Percentiles rank a stretch among this genome's conserved stretches.
These are phyloP conservation scores for Helostoma temminkii DNA, from an alignment of 2,797 vertebrate species.

Conservation along the genomic window DNA sequence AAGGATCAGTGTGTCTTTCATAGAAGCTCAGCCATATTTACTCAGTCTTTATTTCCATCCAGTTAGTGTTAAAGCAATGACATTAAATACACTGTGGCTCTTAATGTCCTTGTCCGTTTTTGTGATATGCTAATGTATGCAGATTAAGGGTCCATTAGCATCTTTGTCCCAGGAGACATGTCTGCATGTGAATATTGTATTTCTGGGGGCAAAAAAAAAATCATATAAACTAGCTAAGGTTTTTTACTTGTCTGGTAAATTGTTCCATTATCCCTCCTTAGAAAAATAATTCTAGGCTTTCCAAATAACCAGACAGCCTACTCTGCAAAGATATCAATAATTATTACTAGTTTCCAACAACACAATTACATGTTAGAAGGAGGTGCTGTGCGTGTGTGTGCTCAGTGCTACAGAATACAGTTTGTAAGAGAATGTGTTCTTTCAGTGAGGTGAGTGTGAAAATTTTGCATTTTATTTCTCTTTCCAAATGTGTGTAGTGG, in stretches of 20 bases:
- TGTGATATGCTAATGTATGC: slow-evolving; percentile 78
- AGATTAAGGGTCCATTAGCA: slow-evolving; percentile 74
- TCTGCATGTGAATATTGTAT: slow-evolving; percentile 70
- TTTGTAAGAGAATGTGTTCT: slow-evolving; percentile 40
- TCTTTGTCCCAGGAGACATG: slow-evolving; percentile 68
- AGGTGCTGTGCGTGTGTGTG: slow-evolving; percentile 18
- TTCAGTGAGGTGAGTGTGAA: neutral
- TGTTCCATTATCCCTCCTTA: slow-evolving; percentile 60
- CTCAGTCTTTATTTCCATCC: slow-evolving; percentile 24
- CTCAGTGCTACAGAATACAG: slow-evolving; percentile 32
- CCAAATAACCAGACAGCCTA: slow-evolving; percentile 52
- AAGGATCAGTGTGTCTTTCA: neutral
- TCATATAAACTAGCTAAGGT: slow-evolving; percentile 40
- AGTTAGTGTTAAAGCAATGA: slow-evolving; percentile 40
- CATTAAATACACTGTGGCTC: slow-evolving; percentile 58
- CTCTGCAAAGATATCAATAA: slow-evolving; percentile 60
- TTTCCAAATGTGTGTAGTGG: slow-evolving; percentile 4
- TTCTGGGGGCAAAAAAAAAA: slow-evolving; percentile 64
- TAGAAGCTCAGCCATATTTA: slow-evolving; percentile 26
- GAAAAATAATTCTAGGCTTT: slow-evolving; percentile 61
- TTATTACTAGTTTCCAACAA: slow-evolving; percentile 65
- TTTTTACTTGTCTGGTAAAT: slow-evolving; percentile 44
- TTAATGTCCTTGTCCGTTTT: slow-evolving; percentile 74
- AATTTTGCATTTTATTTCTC: slow-evolving; percentile 21
- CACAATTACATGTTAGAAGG: slow-evolving; percentile 58